These are phyloP conservation scores for Thera obeliscata DNA, from an alignment of 2,888 invertebrate species.

Conservation along the genomic window DNA sequence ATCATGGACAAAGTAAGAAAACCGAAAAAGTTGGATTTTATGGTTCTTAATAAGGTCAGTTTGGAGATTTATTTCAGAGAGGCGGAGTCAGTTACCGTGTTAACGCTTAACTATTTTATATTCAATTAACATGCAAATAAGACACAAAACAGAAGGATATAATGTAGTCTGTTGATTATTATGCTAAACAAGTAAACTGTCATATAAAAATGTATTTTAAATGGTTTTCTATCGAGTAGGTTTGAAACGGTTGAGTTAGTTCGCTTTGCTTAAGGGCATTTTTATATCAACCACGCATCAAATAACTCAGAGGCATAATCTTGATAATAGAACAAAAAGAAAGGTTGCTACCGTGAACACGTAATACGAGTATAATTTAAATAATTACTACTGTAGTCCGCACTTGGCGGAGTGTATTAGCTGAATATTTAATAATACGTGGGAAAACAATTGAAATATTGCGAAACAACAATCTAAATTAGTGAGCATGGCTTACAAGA, in stretches of 20 bases:
- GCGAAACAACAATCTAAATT: conserved; percentile 50
- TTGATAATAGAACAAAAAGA: conserved; percentile 60
- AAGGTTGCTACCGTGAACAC: conserved; percentile 55
- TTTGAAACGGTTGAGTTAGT: conserved; percentile 24
- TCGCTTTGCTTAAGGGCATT: conserved; percentile 30
- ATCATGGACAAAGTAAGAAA: conserved; percentile 57
- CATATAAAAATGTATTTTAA: conserved; percentile 18
- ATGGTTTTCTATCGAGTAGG: conserved; percentile 25
- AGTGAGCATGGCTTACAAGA: conserved; percentile 47
- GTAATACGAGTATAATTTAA: conserved; percentile 63
- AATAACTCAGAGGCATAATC: conserved; percentile 46
- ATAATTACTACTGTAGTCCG: conserved; percentile 65
- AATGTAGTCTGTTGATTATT: conserved; percentile 12
- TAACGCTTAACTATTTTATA: conserved; percentile 19
- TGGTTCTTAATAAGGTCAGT: conserved; percentile 33
- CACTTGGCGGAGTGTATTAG: conserved; percentile 55
- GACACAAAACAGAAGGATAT: conserved; percentile 30
- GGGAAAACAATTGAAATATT: conserved; percentile 63
- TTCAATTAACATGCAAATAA: conserved; percentile 32
- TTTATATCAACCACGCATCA: conserved; percentile 38
- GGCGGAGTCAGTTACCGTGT: conserved; percentile 24
- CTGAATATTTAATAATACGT: conserved; percentile 69
- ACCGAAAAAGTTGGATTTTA: conserved; percentile 41
- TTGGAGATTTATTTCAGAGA: conserved; percentile 14
- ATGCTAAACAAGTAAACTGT: conserved; percentile 25